phyloP scores from a whole-genome alignment of 2,888 invertebrate species.

The Brachycybe producta region DNA sequence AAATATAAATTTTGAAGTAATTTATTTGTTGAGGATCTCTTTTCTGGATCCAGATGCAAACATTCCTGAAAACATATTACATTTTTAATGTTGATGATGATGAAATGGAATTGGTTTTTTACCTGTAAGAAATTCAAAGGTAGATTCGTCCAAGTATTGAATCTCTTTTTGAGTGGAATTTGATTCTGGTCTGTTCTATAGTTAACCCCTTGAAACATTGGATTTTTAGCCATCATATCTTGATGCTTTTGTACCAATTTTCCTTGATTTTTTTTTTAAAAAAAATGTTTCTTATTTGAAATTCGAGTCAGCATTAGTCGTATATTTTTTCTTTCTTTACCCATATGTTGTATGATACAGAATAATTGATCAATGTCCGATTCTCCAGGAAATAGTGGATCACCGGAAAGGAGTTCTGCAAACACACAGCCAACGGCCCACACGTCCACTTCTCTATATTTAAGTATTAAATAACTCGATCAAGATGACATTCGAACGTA shows the following conservation, averaged over 20 bases:
- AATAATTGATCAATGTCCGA: slow-evolving; percentile 80
- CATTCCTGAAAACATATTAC: slow-evolving; percentile 32
- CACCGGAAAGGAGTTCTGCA: slow-evolving; percentile 73
- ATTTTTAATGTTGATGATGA: background rate
- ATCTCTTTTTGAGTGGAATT: slow-evolving; percentile 28
- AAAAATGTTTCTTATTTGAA: background rate
- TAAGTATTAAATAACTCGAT: slow-evolving; percentile 31
- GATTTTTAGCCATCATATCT: slow-evolving; percentile 37
- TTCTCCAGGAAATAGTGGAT: slow-evolving; percentile 75
- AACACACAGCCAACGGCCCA: slow-evolving; percentile 78
- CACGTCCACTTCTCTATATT: slow-evolving; percentile 57
- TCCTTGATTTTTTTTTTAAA: slow-evolving; percentile 28
- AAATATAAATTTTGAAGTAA: slow-evolving; percentile 55
- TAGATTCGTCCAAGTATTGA: slow-evolving; percentile 37
- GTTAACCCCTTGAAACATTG: slow-evolving; percentile 33
- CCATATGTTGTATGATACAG: slow-evolving; percentile 63
- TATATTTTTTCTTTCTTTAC: slow-evolving; percentile 35
- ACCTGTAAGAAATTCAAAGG: slow-evolving; percentile 42
- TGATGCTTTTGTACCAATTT: slow-evolving; percentile 39
- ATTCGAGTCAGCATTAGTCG: background rate
- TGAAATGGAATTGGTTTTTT: background rate
- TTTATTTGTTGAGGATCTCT: slow-evolving; percentile 47
- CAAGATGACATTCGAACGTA: background rate
- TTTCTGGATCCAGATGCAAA: slow-evolving; percentile 45
- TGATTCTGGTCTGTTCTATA: slow-evolving; percentile 24